phyloP scores from a whole-genome alignment of 2,113 vertebrate genomes.

The Glaucidium brasilianum region DNA sequence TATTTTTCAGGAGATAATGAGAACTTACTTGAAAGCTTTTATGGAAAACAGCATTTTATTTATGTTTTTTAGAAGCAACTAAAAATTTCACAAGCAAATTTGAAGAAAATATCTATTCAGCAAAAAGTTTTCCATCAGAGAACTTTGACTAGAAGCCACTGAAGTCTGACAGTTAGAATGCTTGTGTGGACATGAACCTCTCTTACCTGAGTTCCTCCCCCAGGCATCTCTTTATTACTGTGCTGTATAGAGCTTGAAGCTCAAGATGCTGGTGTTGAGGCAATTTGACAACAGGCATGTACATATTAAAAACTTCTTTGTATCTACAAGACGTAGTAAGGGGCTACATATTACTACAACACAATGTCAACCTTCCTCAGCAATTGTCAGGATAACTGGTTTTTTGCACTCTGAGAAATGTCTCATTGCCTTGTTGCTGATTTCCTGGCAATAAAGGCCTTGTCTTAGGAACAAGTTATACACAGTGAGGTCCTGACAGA shows the following conservation, averaged over 20 bases:
- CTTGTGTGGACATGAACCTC: not conserved
- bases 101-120: not conserved
- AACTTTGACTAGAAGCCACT: not conserved
- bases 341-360: not conserved
- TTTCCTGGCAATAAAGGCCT: not conserved
- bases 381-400: not conserved
- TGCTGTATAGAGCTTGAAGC: not conserved
- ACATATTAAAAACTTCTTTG: not conserved
- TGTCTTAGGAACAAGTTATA: not conserved
- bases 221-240: not conserved
- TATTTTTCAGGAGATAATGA: not conserved
- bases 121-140: not conserved
- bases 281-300: not conserved
- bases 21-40: slow-evolving; percentile 4
- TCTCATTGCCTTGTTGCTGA: not conserved
- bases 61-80: not conserved
- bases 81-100: not conserved
- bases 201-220: not conserved
- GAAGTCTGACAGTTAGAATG: not conserved
- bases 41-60: not conserved
- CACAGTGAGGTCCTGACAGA: not conserved
- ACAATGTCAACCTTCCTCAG: not conserved
- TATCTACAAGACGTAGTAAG: not conserved
- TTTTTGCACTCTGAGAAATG: not conserved
- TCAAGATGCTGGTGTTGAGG: not conserved